Evolutionary conservation across 2,888 invertebrate genomes (phyloP).

Genomic region (Anodontia alba): DNA sequence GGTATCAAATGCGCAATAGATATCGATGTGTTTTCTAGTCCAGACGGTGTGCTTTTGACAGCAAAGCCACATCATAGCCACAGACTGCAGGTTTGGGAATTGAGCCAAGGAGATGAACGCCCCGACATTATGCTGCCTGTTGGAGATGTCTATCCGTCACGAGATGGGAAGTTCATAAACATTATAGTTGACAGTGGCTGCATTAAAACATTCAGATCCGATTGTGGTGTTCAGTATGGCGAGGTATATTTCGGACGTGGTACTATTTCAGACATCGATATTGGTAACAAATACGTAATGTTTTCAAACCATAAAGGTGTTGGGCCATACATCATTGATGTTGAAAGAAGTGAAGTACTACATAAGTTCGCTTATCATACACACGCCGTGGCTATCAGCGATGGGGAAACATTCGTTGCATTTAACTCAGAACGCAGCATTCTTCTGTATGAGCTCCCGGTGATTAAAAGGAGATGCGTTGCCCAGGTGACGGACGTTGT

Average conservation of each 20-base stretch:
- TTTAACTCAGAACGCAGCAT: conserved; percentile 72
- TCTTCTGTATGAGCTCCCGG: conserved; percentile 73
- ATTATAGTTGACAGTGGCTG: conserved; percentile 72
- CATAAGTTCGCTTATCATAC: conserved; percentile 76
- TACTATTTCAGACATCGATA: conserved; percentile 57
- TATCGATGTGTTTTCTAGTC: conserved; percentile 75
- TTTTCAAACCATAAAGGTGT: conserved; percentile 72
- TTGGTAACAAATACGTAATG: conserved; percentile 74
- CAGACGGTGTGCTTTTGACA: conserved; percentile 75
- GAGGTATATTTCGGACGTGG: conserved; percentile 70
- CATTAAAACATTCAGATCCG: conserved; percentile 73
- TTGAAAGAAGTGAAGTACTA: conserved; percentile 68
- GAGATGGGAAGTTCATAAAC: conserved; percentile 73
- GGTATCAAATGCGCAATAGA: conserved; percentile 65
- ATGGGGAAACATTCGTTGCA: conserved; percentile 71
- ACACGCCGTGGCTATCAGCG: conserved; percentile 74
- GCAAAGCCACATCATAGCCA: conserved; percentile 74
- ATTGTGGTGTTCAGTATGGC: conserved; percentile 74
- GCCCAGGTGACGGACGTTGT: conserved; percentile 71
- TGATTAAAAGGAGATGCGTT: conserved; percentile 76
- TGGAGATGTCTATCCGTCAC: conserved; percentile 71
- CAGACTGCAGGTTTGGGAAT: conserved; percentile 76
- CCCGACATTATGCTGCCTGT: conserved; percentile 76
- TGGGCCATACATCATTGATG: conserved; percentile 77
- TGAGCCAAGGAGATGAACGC: conserved; percentile 75